A percentile compares a stretch with the other conserved stretches of the same genome.
Evolutionary conservation across 2,113 vertebrate species (phyloP).

Genomic region (Caloenas nicobarica): DNA sequence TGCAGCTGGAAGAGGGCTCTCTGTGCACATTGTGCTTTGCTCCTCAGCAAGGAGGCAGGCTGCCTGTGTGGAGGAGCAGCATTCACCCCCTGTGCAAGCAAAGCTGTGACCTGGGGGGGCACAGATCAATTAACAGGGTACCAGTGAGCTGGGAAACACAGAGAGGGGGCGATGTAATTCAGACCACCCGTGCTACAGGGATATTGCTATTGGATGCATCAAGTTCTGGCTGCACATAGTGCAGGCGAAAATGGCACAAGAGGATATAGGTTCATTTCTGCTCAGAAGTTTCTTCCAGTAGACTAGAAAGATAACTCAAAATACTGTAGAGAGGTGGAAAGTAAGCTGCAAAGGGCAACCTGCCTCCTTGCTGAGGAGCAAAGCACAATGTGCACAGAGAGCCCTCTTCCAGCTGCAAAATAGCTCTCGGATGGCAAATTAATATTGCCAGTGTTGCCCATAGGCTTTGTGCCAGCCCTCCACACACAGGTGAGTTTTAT

Average conservation of each 20-base stretch:
- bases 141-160: not conserved
- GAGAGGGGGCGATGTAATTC: rapidly evolving
- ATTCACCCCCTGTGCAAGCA: not conserved
- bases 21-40: not conserved
- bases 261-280: not conserved
- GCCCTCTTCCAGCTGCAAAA: not conserved
- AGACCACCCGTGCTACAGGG: no score
- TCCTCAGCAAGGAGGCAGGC: not conserved
- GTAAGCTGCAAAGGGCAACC: not conserved
- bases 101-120: not conserved
- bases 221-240: not conserved
- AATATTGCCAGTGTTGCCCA: not conserved
- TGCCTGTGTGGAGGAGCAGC: not conserved
- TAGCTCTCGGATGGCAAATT: not conserved
- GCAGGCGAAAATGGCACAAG: not conserved
- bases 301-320: not conserved
- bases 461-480: rapidly evolving
- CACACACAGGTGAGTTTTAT: not conserved
- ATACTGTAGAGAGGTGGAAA: not conserved
- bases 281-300: not conserved
- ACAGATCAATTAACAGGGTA: rapidly evolving
- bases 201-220: not conserved
- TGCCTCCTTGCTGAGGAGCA: not conserved
- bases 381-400: not conserved
- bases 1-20: not conserved